Evolutionary conservation across 2,797 vertebrate genomes (phyloP), one percentile per base, ranked within the genome.

Genomic region (Aulostomus chinensis): DNA sequence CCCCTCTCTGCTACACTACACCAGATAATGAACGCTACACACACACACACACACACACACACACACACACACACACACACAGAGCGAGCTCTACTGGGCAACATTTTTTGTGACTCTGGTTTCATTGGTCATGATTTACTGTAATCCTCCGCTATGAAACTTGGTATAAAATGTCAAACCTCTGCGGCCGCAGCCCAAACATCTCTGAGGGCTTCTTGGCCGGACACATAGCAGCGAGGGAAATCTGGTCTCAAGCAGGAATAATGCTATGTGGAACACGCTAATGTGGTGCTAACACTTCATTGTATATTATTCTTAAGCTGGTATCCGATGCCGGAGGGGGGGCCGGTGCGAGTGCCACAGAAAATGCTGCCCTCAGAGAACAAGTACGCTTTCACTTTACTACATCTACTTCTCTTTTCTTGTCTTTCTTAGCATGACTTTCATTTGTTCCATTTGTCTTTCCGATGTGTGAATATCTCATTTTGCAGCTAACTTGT

Each of bases 331-430:
- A 82, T 86, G 85, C 75, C 85, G 75, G 89, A 87, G 80, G 85
- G 83, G 83, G 88, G 84, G 81, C 80, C 86, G 50, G 83, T 84
- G 66, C 67, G 81, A 81, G 74, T 86, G 76, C 85, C 74, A 86
- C 89, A 92, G 89, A 90, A 90, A 89, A 90, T 89, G 85, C 84
- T 89, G 88, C 84, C 87, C 86, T 83, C 88, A 85, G 86, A 92
- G 83, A 86, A 87, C 87, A 89, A 91, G 83, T 89, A 89, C 59
- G 75, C 73, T 50, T 69, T 68, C 69, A 62, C 72, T 79, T 84
- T 77, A 67, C 71, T 86, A 57, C 67, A 56, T 62, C 51, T 43
- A 52, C 25, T 36, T 54, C 24, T 50, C 22, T 26, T 42, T 14
- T 56, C 5, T 21, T 40, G 18, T 35, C 41, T 65, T 28, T 48